Percentiles rank a stretch among this genome's conserved stretches.
phyloP scores from a whole-genome alignment of 2,888 invertebrate genomes.

The Drosophila aldrichi region DNA sequence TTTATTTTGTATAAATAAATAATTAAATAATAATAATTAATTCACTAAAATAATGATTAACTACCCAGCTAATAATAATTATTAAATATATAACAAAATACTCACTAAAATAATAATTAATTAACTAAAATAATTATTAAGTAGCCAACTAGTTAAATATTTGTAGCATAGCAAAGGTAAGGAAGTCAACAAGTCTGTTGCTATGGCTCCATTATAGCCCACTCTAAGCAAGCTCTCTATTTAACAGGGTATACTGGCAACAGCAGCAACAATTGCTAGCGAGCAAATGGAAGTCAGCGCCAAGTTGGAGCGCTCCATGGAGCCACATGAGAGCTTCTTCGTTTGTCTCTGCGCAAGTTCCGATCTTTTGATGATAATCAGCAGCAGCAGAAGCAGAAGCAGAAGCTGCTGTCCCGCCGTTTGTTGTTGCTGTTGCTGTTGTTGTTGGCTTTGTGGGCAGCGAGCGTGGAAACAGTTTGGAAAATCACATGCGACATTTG shows the following conservation, averaged over 20 bases:
- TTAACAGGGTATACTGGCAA: conserved; percentile 16
- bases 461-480: conserved; percentile 85
- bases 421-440: conserved; percentile 25
- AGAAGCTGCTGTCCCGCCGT: conserved; percentile 62
- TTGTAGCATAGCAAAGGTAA: too few species aligned
- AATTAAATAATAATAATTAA: too few species aligned
- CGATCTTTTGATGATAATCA: conserved; percentile 80
- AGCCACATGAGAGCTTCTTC: conserved; percentile 74
- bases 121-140: too few species aligned
- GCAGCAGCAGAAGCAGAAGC: conserved; percentile 42
- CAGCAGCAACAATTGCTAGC: conserved; percentile 47
- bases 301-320: conserved; percentile 32
- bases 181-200: neutral
- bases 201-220: neutral
- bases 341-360: conserved; percentile 78
- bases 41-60: too few species aligned
- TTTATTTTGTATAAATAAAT: too few species aligned
- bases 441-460: conserved; percentile 83
- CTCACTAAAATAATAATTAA: too few species aligned
- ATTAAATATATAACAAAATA: too few species aligned
- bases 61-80: too few species aligned
- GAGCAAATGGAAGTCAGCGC: conserved; percentile 28
- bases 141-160: too few species aligned
- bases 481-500: conserved; percentile 84
- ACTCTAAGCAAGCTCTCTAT: neutral